phyloP scores from a whole-genome alignment of 2,113 vertebrate genomes.

The Melozone crissalis region DNA sequence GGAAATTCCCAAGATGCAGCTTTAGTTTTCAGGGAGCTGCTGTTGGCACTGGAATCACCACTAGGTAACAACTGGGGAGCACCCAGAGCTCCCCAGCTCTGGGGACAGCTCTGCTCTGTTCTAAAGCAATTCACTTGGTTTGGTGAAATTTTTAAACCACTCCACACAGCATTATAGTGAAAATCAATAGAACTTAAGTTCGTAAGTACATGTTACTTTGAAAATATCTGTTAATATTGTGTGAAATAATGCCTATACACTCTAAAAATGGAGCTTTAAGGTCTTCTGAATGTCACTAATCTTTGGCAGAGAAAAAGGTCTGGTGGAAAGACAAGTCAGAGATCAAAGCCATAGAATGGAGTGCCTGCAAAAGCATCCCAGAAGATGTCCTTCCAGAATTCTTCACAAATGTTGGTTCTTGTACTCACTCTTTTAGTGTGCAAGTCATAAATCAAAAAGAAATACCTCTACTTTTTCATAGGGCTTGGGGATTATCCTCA shows the following conservation, averaged over 20 bases:
- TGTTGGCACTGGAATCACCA: not conserved
- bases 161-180: not conserved
- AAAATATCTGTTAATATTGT: not conserved
- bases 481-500: not conserved
- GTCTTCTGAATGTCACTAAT: not conserved
- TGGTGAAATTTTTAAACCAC: not conserved
- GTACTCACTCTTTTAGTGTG: not conserved
- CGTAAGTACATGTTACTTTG: not conserved
- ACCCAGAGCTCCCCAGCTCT: not conserved
- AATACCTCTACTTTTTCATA: not conserved
- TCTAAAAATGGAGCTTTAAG: not conserved
- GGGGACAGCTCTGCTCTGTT: not conserved
- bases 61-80: not conserved
- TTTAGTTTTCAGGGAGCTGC: not conserved
- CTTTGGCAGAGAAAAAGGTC: not conserved
- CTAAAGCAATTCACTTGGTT: not conserved
- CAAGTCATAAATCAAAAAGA: not conserved
- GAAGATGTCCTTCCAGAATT: not conserved
- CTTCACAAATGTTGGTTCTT: not conserved
- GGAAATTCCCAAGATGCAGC: not conserved
- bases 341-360: not conserved
- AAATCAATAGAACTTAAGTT: conserved; percentile 15
- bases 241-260: not conserved
- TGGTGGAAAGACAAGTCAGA: not conserved
- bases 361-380: not conserved